Base-by-base conservation (phyloP, 2,113 vertebrate genomes). In the Ptyas mucosa region DNA sequence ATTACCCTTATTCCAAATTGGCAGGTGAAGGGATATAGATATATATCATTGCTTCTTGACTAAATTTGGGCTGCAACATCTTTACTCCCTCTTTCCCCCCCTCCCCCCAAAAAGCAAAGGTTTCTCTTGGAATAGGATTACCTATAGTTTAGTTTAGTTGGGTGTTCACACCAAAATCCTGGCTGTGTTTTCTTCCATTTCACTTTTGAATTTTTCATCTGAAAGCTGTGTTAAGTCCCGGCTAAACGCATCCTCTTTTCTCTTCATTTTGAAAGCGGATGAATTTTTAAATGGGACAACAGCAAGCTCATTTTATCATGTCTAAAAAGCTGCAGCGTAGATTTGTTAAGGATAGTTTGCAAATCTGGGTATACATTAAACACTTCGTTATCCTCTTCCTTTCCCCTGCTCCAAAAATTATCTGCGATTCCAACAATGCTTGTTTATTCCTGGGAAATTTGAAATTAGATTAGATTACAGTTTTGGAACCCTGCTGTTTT, bases 201-300 rank as follows among this genome's bases (percentile, higher is more conserved):
- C 81, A 88, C 96, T 95, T 93, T 95, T 96, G 96, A 97, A 96
- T 97, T 95, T 97, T 97, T 96, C 91, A 95, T 96, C 95, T 95
- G 91, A 49, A 14, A 75, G 46, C 89, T 53, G 6, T 61, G 52
- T 69, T 69, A 43, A 49, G 61, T 9, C 69, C 51, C 69, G 1
- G 46, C 61, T 95, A 96, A 64, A 94, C 92, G 93, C 93, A 95
- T 26, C 53, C 34, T 24, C 95, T 96, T 97, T 97, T 96, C 96
- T 97, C 96, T 95, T 96, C 92, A 94, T 97, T 64, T 95, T 20
- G 95, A 97, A 96, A 96, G 95, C 96, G 69, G 91, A 96, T 97
- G 96, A 96, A 97, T 97, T 97, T 97, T 96, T 95, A 97, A 90
- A 95, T 96, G 95, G 95, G 96, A 96, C 96, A 96, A 96, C 92